Evolutionary conservation across 1,140 invertebrate genomes (phyloP).

Genomic region (Aphaenogaster rudis): DNA sequence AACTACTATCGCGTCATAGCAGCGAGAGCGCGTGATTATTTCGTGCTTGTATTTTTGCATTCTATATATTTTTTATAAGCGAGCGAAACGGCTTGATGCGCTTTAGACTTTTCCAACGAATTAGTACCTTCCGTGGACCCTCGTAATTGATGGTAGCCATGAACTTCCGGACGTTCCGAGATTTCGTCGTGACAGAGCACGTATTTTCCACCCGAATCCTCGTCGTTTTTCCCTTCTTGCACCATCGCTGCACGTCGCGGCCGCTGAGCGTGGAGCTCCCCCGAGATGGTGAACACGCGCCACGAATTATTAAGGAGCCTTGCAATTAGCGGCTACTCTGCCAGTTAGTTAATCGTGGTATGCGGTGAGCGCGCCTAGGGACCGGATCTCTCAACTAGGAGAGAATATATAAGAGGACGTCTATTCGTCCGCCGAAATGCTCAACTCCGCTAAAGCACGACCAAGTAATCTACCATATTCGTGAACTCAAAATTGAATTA

Average conservation of each 20-base stretch:
- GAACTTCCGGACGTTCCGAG: slow-evolving; percentile 48
- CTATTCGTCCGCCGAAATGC: slow-evolving; percentile 53
- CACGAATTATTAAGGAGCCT: slow-evolving; percentile 76
- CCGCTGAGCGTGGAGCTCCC: slow-evolving; percentile 50
- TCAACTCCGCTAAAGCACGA: slow-evolving; percentile 31
- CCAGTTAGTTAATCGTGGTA: slow-evolving; percentile 72
- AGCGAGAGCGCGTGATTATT: slow-evolving; percentile 23
- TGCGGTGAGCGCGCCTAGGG: slow-evolving; percentile 64
- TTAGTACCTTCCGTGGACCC: slow-evolving; percentile 27
- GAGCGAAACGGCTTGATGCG: not conserved
- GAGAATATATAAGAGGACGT: slow-evolving; percentile 63
- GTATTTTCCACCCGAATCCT: slow-evolving; percentile 52
- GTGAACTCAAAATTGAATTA: slow-evolving; percentile 19
- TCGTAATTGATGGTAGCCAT: slow-evolving; percentile 57
- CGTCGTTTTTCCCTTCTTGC: slow-evolving; percentile 54
- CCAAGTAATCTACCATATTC: slow-evolving; percentile 26
- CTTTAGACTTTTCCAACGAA: slow-evolving; percentile 19
- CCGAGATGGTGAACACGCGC: slow-evolving; percentile 69
- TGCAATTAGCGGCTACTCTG: slow-evolving; percentile 76
- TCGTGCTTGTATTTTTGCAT: slow-evolving; percentile 9
- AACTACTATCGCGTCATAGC: not conserved
- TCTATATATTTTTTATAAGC: slow-evolving; percentile 1
- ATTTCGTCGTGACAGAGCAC: slow-evolving; percentile 59
- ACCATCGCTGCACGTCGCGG: slow-evolving; percentile 51
- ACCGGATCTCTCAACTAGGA: slow-evolving; percentile 70